A percentile compares a stretch with the other conserved stretches of the same genome.
phyloP scores from a whole-genome alignment of 1,140 invertebrate species.

The Formica exsecta region DNA sequence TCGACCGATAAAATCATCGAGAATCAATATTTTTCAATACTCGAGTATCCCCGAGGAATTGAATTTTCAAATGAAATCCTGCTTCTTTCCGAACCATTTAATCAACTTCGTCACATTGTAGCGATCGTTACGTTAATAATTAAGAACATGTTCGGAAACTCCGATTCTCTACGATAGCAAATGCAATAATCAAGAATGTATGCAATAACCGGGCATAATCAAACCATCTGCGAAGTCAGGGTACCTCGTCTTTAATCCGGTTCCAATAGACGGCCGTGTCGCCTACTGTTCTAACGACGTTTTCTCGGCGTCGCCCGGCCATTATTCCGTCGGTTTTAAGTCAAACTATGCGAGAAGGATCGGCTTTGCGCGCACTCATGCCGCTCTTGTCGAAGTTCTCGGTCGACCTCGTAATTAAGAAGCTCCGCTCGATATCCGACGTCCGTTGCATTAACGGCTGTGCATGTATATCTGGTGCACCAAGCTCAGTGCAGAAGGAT shows the following conservation, averaged over 20 bases:
- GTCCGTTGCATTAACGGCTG: slow-evolving; percentile 44
- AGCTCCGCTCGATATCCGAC: slow-evolving; percentile 74
- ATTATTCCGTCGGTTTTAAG: slow-evolving; percentile 68
- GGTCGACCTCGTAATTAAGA: slow-evolving; percentile 78
- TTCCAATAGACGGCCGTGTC: slow-evolving; percentile 22
- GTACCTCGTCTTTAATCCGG: slow-evolving; percentile 14
- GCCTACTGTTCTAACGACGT: neutral
- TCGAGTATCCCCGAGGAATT: neutral
- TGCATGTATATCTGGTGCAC: slow-evolving; percentile 46
- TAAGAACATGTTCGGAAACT: neutral
- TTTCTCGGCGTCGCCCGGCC: slow-evolving; percentile 45
- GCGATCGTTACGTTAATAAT: neutral
- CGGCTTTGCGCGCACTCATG: slow-evolving; percentile 54
- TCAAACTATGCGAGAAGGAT: slow-evolving; percentile 68
- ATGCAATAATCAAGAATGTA: neutral
- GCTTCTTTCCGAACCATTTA: neutral
- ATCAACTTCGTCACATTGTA: neutral
- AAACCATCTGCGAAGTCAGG: neutral
- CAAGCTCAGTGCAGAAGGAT: slow-evolving; percentile 28
- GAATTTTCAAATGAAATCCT: slow-evolving; percentile 13
- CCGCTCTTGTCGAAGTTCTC: slow-evolving; percentile 53
- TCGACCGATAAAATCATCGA: slow-evolving; percentile 15
- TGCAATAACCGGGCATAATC: neutral
- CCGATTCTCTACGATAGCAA: neutral
- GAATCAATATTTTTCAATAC: neutral